phyloP scores from a whole-genome alignment of 2,888 invertebrate genomes.

The Carpatolechia fugitivella region DNA sequence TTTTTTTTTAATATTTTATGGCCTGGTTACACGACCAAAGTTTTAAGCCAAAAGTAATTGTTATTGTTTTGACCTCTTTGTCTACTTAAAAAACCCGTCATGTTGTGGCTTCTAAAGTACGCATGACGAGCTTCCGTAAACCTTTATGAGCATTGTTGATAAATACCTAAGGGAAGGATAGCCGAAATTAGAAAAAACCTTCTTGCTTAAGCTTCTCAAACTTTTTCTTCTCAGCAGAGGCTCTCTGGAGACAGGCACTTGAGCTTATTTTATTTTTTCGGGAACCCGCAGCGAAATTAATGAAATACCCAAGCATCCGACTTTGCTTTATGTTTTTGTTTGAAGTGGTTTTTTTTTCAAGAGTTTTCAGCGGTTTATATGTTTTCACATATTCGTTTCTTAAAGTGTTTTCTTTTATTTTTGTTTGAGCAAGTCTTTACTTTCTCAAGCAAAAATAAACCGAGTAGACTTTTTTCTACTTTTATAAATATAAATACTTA shows the following conservation, averaged over 20 bases:
- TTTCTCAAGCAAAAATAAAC: too few species aligned
- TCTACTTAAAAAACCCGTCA: too few species aligned
- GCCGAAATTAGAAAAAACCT: slow-evolving; percentile 16
- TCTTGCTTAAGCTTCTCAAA: not conserved
- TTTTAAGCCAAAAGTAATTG: too few species aligned
- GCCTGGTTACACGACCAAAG: too few species aligned
- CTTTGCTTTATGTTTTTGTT: not conserved
- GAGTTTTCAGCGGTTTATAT: not conserved
- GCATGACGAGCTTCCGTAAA: slow-evolving; percentile 9
- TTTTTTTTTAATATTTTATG: too few species aligned
- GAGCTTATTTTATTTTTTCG: slow-evolving; percentile 3
- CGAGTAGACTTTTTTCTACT: too few species aligned
- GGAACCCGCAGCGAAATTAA: not conserved
- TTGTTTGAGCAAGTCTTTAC: too few species aligned
- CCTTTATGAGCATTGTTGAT: slow-evolving; percentile 17
- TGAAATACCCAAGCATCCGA: slow-evolving; percentile 7
- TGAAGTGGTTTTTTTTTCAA: not conserved
- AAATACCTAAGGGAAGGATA: slow-evolving; percentile 12
- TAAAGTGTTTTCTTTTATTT: too few species aligned
- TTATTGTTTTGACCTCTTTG: too few species aligned
- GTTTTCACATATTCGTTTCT: too few species aligned
- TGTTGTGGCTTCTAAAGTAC: not conserved
- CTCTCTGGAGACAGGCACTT: slow-evolving; percentile 1
- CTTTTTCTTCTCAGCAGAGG: not conserved
- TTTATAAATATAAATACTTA: too few species aligned